Percentiles rank a stretch among this genome's conserved stretches.
These are phyloP conservation scores for Ailurus styani DNA, from an alignment of 2,113 vertebrate genomes.

Conservation along the genomic window DNA sequence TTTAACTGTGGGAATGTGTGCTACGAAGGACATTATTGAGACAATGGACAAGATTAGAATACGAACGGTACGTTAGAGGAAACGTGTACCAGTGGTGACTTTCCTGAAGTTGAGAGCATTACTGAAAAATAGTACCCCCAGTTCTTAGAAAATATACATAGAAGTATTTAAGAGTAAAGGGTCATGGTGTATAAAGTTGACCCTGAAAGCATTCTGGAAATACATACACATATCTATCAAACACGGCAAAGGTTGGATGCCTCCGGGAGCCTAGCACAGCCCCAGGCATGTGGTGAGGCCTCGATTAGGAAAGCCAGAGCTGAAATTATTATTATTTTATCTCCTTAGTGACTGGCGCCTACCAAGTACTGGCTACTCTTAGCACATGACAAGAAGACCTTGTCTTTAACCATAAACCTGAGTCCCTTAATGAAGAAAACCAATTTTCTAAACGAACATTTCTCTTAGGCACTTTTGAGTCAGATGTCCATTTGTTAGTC, in stretches of 20 bases:
- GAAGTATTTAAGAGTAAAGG: background rate
- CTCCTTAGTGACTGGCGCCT: background rate
- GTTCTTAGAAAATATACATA: background rate
- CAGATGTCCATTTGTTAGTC: background rate
- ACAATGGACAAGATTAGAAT: background rate
- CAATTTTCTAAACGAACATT: background rate
- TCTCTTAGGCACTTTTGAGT: background rate
- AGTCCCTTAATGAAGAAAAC: background rate
- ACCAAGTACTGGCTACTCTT: background rate
- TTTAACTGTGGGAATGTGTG: background rate
- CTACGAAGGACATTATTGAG: background rate
- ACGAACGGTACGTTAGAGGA: fast-evolving
- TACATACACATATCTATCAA: background rate
- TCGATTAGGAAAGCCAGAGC: background rate
- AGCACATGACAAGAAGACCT: background rate
- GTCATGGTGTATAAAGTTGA: background rate
- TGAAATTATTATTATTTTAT: background rate
- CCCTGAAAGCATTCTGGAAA: background rate
- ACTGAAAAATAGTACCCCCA: background rate
- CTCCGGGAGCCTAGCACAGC: fast-evolving
- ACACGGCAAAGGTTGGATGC: background rate
- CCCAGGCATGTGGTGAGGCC: background rate
- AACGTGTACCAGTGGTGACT: background rate
- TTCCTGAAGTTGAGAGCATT: background rate
- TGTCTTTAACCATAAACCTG: background rate